phyloP scores from a whole-genome alignment of 1,140 invertebrate genomes.

The Dendrolimus kikuchii region DNA sequence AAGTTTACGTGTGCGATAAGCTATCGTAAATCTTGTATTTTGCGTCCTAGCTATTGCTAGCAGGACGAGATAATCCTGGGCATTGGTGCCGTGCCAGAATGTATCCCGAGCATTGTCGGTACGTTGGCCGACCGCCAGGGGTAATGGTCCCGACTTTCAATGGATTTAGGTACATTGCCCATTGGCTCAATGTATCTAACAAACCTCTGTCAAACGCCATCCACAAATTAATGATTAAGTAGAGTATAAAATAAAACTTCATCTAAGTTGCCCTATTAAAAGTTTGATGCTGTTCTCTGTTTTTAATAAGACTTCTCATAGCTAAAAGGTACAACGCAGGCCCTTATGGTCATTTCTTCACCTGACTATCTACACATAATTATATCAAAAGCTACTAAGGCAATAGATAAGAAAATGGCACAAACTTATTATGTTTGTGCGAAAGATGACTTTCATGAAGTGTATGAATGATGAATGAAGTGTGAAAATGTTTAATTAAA shows the following conservation, averaged over 20 bases:
- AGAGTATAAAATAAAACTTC: background rate
- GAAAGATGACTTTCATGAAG: no score
- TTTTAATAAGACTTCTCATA: no score
- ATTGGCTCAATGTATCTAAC: slow-evolving; percentile 3
- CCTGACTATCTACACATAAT: no score
- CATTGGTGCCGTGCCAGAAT: slow-evolving; percentile 34
- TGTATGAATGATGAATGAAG: no score
- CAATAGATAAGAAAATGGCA: no score
- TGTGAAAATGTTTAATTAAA: no score
- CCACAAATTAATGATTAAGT: slow-evolving; percentile 6
- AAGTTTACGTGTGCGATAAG: background rate
- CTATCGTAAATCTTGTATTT: slow-evolving; percentile 19
- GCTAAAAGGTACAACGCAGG: no score
- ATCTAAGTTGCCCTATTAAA: background rate
- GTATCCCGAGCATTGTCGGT: slow-evolving; percentile 20
- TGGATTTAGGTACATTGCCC: slow-evolving; percentile 24
- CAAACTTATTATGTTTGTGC: no score
- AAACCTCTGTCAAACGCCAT: slow-evolving; percentile 3
- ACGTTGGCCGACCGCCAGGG: slow-evolving; percentile 27
- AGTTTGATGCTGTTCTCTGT: no score
- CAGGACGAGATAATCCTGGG: slow-evolving; percentile 28
- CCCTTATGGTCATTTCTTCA: no score
- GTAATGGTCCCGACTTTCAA: slow-evolving; percentile 24
- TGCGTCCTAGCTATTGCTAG: slow-evolving; percentile 21
- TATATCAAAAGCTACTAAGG: no score